Evolutionary conservation across 2,888 invertebrate species (phyloP), one percentile per base, ranked within the genome.

Genomic region (Sepioteuthis lessoniana): DNA sequence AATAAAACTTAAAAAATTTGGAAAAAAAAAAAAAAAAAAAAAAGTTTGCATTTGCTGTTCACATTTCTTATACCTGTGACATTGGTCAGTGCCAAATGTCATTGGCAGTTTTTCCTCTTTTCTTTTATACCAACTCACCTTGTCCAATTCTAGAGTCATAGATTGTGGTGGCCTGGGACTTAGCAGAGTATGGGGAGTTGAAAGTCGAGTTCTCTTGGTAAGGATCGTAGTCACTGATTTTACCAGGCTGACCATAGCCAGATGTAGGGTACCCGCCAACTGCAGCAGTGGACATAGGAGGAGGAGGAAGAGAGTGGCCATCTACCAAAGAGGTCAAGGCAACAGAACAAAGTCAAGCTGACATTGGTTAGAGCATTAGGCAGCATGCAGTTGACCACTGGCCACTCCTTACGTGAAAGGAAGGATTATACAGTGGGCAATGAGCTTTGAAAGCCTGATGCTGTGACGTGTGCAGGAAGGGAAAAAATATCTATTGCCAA

Each of bases 141-240:
- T 60, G 93, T 50, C 93, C 93, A 60, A 60, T 55, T 93, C 93
- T 93, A 93, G 93, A 93, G 55, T 93, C 93, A 93, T 60, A 93
- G 55, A 93, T 93, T 47, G 93, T 93, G 21, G 93, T 93, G 37
- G 93, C 93, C 60, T 93, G 93, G 93, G 60, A 35, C 38, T 93
- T 93, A 93, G 93, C 50, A 93, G 93, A 93, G 93, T 93, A 93
- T 60, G 93, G 93, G 60, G 93, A 93, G 93, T 55, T 60, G 60
- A 93, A 93, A 35, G 93, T 25, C 35, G 37, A 60, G 55, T 93
- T 93, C 55, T 50, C 50, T 60, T 93, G 93, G 60, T 93, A 60
- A 35, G 50, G 93, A 21, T 93, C 55, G 38, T 93, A 60, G 93
- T 93, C 93, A 92, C 92, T 92, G 92, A 92, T 92, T 47, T 46